Percentiles rank a stretch among this genome's conserved stretches.
Evolutionary conservation across 2,888 invertebrate genomes (phyloP).

Genomic region (Oscheius onirici): DNA sequence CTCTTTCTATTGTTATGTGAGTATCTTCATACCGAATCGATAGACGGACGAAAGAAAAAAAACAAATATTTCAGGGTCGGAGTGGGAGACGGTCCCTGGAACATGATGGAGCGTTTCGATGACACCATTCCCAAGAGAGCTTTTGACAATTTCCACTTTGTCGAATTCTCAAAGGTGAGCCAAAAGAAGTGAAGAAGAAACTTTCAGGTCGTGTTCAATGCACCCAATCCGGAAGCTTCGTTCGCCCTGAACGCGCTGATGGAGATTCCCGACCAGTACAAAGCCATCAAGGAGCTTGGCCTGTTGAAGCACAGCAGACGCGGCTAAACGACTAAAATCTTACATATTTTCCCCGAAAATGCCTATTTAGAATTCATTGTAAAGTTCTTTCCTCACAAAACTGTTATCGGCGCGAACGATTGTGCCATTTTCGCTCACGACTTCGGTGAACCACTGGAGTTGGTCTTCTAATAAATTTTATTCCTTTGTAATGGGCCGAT

Average conservation of each 20-base stretch:
- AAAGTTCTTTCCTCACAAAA: not conserved
- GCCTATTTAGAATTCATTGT: conserved; percentile 10
- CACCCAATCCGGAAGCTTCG: conserved; percentile 71
- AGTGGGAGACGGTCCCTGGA: conserved; percentile 76
- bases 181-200: not conserved
- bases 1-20: conserved; percentile 75
- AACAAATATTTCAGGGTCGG: conserved; percentile 73
- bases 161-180: conserved; percentile 74
- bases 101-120: conserved; percentile 75
- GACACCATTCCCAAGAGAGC: conserved; percentile 74
- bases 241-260: conserved; percentile 75
- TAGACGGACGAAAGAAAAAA: too few species aligned
- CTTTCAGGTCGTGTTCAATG: conserved; percentile 70
- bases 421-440: too few species aligned
- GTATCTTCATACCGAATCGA: too few species aligned
- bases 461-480: too few species aligned
- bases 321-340: conserved; percentile 34
- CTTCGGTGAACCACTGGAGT: too few species aligned
- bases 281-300: conserved; percentile 65
- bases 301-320: conserved; percentile 68
- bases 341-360: too few species aligned
- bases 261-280: conserved; percentile 74
- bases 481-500: too few species aligned
- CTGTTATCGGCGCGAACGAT: conserved; percentile 21
- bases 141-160: conserved; percentile 76